Base-by-base conservation (phyloP, 2,888 invertebrate genomes). In the Acanthosoma haemorrhoidale region DNA sequence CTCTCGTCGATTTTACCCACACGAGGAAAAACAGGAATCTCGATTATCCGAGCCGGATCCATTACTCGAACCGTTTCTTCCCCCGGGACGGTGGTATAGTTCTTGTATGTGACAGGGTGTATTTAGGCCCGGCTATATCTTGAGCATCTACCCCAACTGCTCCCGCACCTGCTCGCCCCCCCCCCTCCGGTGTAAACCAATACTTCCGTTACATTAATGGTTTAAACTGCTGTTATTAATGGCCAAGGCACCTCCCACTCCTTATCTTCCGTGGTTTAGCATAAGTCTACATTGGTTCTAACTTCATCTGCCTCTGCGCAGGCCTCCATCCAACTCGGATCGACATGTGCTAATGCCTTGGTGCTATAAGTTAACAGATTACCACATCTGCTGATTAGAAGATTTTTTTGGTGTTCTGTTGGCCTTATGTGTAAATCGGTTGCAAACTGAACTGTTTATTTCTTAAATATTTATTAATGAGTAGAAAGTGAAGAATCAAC, bases 191-290 rank as follows among this genome's bases (percentile, higher is more conserved):
- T 51, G 51, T 51, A 51, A 51, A 25, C 25, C 51, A 25, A 51
- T 51, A 25, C 51, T 51, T 51, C 51, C 51, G 51, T 51, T 51
- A 51, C 25, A 11, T 9, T 21, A 21, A 43, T 43, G 43, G 21
- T 43, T 43, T 43, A 43, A 11, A 13, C 43, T 8, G 9, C 9
- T 13, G 21, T 51, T 51, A 51, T 51, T 51, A 25, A 51, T 25
- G 13, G 25, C 51, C 51, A 3, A 5, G 2, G 25, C 51, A 9
- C 51, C 51, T 51, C 51, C 51, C 51, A 25, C 51, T 51, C n/a
- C 25, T 51, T 51, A 51, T 51, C 51, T 51, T 51, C 51, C 51
- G n/a, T n/a, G n/a, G n/a, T 51, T 51, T 51, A 25, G 25, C 51
- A 51, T 51, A 25, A 51, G 13, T 8, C 3, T 51, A n/a, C n/a